A percentile compares a stretch with the other conserved stretches of the same genome.
phyloP scores from a whole-genome alignment of 2,797 vertebrate species.

The Ambastaia sidthimunki region DNA sequence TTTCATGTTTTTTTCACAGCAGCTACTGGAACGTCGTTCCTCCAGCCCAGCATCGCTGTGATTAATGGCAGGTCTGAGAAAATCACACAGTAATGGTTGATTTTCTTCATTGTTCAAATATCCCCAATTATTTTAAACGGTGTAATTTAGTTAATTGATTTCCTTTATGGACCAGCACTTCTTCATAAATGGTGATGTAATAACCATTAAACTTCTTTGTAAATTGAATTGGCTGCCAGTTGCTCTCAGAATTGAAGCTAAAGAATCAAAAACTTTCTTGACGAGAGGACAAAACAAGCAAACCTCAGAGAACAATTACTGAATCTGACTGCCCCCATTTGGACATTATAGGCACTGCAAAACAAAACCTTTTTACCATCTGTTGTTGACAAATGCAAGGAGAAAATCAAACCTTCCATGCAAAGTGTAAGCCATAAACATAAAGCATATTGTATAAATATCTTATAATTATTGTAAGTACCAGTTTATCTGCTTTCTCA shows the following conservation, averaged over 20 bases:
- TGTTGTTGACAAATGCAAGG: not conserved
- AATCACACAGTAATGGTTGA: not conserved
- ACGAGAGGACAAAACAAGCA: constrained; percentile 1
- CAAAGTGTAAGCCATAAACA: too few species aligned
- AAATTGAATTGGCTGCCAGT: not conserved
- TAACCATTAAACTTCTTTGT: constrained; percentile 27
- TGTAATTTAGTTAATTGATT: constrained; percentile 33
- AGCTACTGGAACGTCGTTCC: constrained; percentile 31
- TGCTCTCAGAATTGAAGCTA: constrained; percentile 19
- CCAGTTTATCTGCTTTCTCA: too few species aligned
- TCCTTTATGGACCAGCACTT: constrained; percentile 21
- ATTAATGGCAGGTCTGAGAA: constrained; percentile 60
- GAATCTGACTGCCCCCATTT: constrained; percentile 35
- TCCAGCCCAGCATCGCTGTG: constrained; percentile 46
- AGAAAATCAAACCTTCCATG: not conserved
- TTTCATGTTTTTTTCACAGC: constrained; percentile 8
- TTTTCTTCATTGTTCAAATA: constrained; percentile 25
- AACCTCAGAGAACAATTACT: constrained; percentile 1
- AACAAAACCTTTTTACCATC: not conserved
- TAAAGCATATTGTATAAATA: too few species aligned
- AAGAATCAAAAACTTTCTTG: constrained; percentile 28
- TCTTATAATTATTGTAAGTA: too few species aligned
- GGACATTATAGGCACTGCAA: constrained; percentile 22
- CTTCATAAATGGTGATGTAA: constrained; percentile 18
- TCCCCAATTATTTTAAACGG: constrained; percentile 6